These are phyloP conservation scores for Tangara arthus DNA, from an alignment of 2,797 vertebrate genomes.

Conservation along the genomic window DNA sequence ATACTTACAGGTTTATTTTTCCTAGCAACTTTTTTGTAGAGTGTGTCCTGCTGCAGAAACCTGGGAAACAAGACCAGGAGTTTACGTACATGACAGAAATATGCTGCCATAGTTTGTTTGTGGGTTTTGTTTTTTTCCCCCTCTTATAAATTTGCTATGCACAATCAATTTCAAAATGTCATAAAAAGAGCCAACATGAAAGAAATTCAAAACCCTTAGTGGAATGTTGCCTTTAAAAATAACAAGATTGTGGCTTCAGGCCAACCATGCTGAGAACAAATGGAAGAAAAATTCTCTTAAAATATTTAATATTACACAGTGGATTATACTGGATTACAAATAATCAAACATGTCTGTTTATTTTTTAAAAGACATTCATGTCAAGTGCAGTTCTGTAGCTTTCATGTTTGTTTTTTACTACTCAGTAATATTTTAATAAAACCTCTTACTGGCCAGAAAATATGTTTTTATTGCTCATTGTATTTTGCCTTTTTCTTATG, in stretches of 20 bases:
- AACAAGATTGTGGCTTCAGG: conserved; percentile 41
- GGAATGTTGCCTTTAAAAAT: conserved; percentile 41
- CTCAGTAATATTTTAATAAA: background rate
- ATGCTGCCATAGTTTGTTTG: background rate
- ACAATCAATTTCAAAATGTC: conserved; percentile 58
- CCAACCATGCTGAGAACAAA: conserved; percentile 39
- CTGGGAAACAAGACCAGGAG: background rate
- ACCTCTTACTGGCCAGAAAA: background rate
- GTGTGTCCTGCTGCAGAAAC: background rate
- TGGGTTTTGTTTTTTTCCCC: background rate
- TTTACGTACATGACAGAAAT: background rate
- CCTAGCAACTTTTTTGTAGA: background rate
- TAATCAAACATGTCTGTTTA: conserved; percentile 38
- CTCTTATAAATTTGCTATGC: conserved; percentile 20
- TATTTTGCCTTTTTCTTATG: background rate
- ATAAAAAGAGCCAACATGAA: conserved; percentile 63
- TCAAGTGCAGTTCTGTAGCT: conserved; percentile 6
- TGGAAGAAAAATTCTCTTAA: conserved; percentile 46
- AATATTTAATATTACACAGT: conserved; percentile 44
- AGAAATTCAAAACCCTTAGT: conserved; percentile 33
- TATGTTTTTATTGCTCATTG: background rate
- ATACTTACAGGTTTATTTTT: background rate
- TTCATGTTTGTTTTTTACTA: conserved; percentile 16
- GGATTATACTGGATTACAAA: conserved; percentile 50
- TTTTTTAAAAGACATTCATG: conserved; percentile 2